Conservation (phyloP, 2,113 vertebrate genomes). For the Cygnus buccinator region DNA sequence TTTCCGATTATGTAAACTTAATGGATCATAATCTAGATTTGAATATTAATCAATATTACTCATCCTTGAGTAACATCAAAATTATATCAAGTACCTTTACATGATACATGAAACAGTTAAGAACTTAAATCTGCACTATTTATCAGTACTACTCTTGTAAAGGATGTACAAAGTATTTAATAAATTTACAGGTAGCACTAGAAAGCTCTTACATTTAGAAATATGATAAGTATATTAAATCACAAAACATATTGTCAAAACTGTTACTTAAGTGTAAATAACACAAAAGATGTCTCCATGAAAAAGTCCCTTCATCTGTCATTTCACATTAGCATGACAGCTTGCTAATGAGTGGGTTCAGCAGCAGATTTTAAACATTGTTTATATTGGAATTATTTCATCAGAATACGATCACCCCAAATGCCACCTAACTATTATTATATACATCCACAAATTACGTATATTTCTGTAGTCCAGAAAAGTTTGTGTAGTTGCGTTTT, state of each 20-base stretch:
- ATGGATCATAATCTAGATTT: neutral
- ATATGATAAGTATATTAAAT: neutral
- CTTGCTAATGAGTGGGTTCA: neutral
- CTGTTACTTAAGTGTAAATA: neutral
- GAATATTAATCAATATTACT: neutral
- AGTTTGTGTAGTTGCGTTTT: neutral
- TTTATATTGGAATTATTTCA: neutral
- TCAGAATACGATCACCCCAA: neutral
- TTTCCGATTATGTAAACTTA: neutral
- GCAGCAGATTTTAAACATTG: neutral
- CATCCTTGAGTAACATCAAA: neutral
- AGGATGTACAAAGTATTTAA: neutral
- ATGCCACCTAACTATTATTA: neutral
- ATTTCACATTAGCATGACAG: neutral
- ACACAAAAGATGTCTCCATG: neutral
- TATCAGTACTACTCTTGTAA: neutral
- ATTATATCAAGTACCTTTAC: neutral
- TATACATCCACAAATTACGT: neutral
- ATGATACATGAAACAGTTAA: neutral
- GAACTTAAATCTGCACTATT: neutral
- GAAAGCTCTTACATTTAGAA: neutral
- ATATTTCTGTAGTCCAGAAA: neutral
- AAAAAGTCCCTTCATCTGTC: neutral
- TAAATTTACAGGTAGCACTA: neutral
- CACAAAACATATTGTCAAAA: neutral